Evolutionary conservation across 2,797 vertebrate species (phyloP).

Genomic region (Danionella dracula): DNA sequence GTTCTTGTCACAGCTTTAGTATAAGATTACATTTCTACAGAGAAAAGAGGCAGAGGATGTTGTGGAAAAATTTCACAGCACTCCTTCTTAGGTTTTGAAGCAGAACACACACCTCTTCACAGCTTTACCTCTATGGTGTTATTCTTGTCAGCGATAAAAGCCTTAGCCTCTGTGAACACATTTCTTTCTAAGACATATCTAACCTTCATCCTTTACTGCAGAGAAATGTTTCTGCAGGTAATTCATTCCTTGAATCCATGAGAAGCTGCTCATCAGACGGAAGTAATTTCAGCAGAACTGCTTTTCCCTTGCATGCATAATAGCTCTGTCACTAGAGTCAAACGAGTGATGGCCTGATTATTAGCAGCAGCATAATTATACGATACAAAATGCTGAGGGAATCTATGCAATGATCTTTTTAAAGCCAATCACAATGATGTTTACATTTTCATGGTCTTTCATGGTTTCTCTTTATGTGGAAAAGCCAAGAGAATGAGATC

Average conservation of each 20-base stretch:
- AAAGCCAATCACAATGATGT: too few species aligned
- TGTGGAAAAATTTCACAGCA: neutral
- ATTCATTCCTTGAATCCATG: constrained; percentile 37
- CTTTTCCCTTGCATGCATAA: constrained; percentile 37
- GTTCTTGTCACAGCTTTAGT: too few species aligned
- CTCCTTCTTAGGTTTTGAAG: neutral
- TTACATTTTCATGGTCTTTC: too few species aligned
- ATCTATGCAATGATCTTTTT: neutral
- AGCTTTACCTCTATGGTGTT: neutral
- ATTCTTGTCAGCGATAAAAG: neutral
- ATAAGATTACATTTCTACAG: too few species aligned
- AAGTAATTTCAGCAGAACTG: constrained; percentile 46
- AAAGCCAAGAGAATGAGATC: too few species aligned
- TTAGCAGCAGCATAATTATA: constrained; percentile 40
- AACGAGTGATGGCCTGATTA: constrained; percentile 43
- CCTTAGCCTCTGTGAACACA: neutral
- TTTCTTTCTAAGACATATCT: constrained; percentile 17
- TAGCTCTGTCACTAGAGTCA: constrained; percentile 32
- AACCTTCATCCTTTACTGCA: constrained; percentile 33
- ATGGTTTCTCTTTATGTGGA: too few species aligned
- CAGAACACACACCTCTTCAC: neutral
- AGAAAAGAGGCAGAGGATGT: too few species aligned
- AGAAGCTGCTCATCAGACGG: constrained; percentile 26
- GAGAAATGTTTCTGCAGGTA: constrained; percentile 30
- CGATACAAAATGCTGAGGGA: constrained; percentile 29